A percentile compares a stretch with the other conserved stretches of the same genome.
Evolutionary conservation across 2,797 vertebrate species (phyloP).

Genomic region (Argyrosomus regius): DNA sequence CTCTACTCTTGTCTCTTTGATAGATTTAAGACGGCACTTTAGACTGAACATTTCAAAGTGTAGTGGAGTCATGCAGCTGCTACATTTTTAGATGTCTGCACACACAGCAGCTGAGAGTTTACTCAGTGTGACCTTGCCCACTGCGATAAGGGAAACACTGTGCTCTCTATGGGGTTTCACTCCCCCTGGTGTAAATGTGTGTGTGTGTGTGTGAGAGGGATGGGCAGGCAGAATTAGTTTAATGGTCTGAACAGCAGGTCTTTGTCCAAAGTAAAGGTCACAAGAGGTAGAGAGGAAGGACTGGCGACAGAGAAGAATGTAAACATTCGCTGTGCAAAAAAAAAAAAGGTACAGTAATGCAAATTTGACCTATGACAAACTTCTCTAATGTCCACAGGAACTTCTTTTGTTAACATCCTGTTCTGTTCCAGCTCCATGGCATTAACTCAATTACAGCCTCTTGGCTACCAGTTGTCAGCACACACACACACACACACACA

Average conservation of each 20-base stretch:
- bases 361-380: slow-evolving; percentile 25
- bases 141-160: slow-evolving; percentile 75
- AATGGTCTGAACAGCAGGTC: slow-evolving; percentile 65
- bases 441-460: slow-evolving; percentile 45
- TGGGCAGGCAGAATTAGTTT: slow-evolving; percentile 45
- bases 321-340: slow-evolving; percentile 54
- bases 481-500: slow-evolving; percentile 8
- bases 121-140: slow-evolving; percentile 76
- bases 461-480: slow-evolving; percentile 55
- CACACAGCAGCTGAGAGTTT: slow-evolving; percentile 75
- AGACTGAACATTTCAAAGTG: slow-evolving; percentile 17
- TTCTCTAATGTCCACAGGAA: slow-evolving; percentile 60
- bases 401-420: slow-evolving; percentile 71
- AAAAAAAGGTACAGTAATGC: slow-evolving; percentile 19
- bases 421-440: slow-evolving; percentile 36
- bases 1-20: neutral
- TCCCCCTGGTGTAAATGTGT: slow-evolving; percentile 29
- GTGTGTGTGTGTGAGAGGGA: slow-evolving; percentile 25
- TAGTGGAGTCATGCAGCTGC: slow-evolving; percentile 54
- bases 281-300: slow-evolving; percentile 35
- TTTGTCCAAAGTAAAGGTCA: slow-evolving; percentile 70
- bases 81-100: slow-evolving; percentile 33
- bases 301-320: slow-evolving; percentile 45
- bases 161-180: slow-evolving; percentile 55
- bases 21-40: neutral